phyloP scores from a whole-genome alignment of 64 coral and sea anemone genomes.

The Exaiptasia diaphana region DNA sequence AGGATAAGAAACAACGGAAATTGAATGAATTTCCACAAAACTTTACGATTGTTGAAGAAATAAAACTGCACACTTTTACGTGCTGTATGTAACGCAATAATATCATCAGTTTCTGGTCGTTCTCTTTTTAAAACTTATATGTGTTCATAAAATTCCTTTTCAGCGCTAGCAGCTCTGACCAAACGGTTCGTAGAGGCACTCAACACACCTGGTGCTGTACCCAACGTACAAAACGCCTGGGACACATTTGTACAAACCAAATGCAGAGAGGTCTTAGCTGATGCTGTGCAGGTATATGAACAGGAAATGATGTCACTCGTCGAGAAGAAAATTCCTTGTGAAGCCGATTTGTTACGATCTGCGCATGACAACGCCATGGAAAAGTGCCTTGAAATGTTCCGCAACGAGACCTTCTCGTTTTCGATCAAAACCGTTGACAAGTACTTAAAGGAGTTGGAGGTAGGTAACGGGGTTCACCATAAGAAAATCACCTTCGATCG shows the following conservation, averaged over 20 bases:
- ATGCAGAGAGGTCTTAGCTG: constrained; percentile 32
- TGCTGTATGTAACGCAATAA: too few species aligned
- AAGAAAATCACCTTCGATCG: not conserved
- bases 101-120: too few species aligned
- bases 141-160: too few species aligned
- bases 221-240: constrained; percentile 71
- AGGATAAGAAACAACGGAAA: too few species aligned
- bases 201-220: constrained; percentile 69
- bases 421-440: constrained; percentile 49
- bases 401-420: constrained; percentile 28
- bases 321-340: constrained; percentile 28
- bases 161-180: constrained; percentile 60
- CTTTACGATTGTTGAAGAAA: too few species aligned
- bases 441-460: constrained; percentile 45
- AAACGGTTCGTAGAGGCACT: constrained; percentile 58
- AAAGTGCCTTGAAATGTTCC: constrained; percentile 5
- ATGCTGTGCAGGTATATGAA: constrained; percentile 27
- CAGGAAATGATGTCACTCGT: constrained; percentile 26
- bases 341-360: constrained; percentile 39
- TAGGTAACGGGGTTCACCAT: not conserved
- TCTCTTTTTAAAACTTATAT: too few species aligned
- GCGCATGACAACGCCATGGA: constrained; percentile 42
- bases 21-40: too few species aligned
- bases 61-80: too few species aligned
- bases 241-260: constrained; percentile 59